phyloP scores from a whole-genome alignment of 2,888 invertebrate species.

The Ormyrus nitidulus region DNA sequence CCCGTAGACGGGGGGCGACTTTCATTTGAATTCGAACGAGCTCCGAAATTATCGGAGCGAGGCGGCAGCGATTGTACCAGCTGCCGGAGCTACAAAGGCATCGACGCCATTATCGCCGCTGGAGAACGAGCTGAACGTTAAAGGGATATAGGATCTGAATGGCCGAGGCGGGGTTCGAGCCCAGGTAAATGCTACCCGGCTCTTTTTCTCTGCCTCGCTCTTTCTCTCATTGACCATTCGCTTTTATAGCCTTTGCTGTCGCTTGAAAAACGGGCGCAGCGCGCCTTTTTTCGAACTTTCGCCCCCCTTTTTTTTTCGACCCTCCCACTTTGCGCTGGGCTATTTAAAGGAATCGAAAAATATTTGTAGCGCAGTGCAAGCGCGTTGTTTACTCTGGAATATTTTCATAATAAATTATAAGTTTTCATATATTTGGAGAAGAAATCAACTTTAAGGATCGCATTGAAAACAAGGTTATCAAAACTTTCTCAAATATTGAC shows the following conservation, averaged over 20 bases:
- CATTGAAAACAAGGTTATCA: no score
- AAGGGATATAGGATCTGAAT: conserved; percentile 24
- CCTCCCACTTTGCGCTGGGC: no score
- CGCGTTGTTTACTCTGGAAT: no score
- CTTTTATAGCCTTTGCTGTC: neutral
- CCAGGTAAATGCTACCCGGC: conserved; percentile 24
- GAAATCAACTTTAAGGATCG: no score
- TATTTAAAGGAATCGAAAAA: no score
- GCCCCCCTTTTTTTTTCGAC: no score
- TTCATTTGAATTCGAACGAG: conserved; percentile 37
- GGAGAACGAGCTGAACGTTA: conserved; percentile 20
- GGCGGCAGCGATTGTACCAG: conserved; percentile 7
- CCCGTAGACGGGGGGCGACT: neutral
- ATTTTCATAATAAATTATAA: no score
- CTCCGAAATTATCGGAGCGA: conserved; percentile 13
- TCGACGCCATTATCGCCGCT: conserved; percentile 30
- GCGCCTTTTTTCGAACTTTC: no score
- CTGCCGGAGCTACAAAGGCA: conserved; percentile 11
- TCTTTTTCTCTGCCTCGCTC: conserved; percentile 4
- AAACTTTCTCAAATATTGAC: no score
- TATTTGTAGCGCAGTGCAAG: no score
- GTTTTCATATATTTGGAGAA: no score
- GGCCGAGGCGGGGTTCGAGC: neutral
- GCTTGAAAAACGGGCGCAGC: neutral
- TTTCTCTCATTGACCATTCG: neutral